phyloP scores from a whole-genome alignment of 2,888 invertebrate genomes.

The Allacma fusca region DNA sequence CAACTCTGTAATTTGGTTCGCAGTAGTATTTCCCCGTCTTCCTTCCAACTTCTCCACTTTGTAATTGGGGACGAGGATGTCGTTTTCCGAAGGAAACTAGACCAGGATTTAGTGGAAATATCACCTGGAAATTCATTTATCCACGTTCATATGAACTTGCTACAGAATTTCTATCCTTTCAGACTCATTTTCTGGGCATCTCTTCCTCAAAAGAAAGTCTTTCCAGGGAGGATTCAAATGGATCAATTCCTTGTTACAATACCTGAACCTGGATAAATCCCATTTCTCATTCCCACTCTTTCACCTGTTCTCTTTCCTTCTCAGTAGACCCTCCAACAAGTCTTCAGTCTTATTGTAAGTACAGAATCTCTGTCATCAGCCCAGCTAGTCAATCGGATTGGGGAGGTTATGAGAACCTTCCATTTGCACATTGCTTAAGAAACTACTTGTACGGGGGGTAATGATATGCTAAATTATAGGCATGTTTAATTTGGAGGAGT shows the following conservation, averaged over 20 bases:
- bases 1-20: not conserved
- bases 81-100: slow-evolving; percentile 4
- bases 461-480: too few species aligned
- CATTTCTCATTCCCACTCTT: not conserved
- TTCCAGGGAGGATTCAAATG: slow-evolving; percentile 13
- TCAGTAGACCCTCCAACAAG: not conserved
- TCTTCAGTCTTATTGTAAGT: too few species aligned
- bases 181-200: not conserved
- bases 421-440: too few species aligned
- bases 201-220: not conserved
- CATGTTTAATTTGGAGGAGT: too few species aligned
- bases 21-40: not conserved
- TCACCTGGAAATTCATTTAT: slow-evolving; percentile 23
- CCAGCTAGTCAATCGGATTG: too few species aligned
- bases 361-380: too few species aligned
- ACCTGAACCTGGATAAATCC: slow-evolving; percentile 10
- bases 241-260: slow-evolving; percentile 5
- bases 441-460: too few species aligned
- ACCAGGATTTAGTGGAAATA: slow-evolving; percentile 2
- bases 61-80: not conserved
- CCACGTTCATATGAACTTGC: not conserved
- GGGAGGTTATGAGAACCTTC: too few species aligned
- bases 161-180: slow-evolving; percentile 1
- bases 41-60: not conserved
- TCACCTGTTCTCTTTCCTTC: not conserved